These are phyloP conservation scores for Mastomys natalensis DNA, from an alignment of 2,113 vertebrate species.

Conservation along the genomic window DNA sequence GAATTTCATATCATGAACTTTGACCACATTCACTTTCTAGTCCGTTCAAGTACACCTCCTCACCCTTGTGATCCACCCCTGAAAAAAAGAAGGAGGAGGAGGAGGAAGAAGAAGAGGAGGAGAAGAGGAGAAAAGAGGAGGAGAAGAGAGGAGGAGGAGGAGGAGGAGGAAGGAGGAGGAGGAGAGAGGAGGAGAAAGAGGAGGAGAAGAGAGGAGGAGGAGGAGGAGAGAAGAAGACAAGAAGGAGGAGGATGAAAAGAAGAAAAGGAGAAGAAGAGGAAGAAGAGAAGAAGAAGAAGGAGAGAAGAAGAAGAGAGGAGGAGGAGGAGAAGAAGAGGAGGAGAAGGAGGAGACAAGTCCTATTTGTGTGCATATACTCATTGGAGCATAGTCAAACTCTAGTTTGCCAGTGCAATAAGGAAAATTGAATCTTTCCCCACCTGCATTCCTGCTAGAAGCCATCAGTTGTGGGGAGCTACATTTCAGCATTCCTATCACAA, in stretches of 20 bases:
- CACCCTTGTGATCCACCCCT: background rate
- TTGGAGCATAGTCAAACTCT: background rate
- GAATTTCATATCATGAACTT: background rate
- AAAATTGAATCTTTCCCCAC: background rate
- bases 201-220: no score
- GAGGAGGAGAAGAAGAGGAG: background rate
- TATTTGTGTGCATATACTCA: background rate
- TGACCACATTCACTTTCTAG: background rate
- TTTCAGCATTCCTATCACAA: background rate
- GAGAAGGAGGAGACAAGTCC: background rate
- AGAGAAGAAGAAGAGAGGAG: fast-evolving
- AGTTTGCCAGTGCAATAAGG: background rate
- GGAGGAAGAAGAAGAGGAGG: no score
- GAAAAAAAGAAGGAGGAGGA: background rate
- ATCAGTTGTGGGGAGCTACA: background rate
- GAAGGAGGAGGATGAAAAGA: no score
- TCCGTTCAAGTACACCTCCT: background rate
- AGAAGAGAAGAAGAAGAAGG: background rate
- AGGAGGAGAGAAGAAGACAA: no score
- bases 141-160: no score
- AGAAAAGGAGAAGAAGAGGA: background rate
- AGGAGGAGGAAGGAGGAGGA: no score
- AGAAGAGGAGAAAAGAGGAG: no score
- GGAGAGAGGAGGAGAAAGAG: no score
- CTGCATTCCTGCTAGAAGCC: background rate